These are phyloP conservation scores for Hetaerina titia DNA, from an alignment of 2,888 invertebrate genomes.

Conservation along the genomic window DNA sequence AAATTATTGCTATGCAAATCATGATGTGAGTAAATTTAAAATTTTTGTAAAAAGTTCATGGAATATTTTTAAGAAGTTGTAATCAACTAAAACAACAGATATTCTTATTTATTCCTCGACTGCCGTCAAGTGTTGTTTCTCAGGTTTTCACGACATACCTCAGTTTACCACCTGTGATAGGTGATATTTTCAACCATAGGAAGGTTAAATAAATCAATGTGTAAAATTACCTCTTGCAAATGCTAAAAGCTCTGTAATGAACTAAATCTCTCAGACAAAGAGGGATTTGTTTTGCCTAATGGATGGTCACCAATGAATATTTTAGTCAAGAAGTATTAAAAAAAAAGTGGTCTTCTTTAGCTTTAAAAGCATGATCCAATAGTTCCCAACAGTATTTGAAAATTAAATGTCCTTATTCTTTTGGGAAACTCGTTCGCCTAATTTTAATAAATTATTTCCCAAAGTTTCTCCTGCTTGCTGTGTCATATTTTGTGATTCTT, in stretches of 20 bases:
- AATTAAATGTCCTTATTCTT: conserved; percentile 18
- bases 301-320: not conserved
- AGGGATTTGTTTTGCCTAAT: conserved; percentile 10
- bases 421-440: conserved; percentile 31
- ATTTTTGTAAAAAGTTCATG: conserved; percentile 65
- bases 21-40: conserved; percentile 47
- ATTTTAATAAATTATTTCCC: conserved; percentile 31
- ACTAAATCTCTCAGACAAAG: not conserved
- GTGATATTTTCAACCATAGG: conserved; percentile 54
- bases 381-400: conserved; percentile 26
- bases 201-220: conserved; percentile 2
- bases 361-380: conserved; percentile 56
- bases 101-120: conserved; percentile 60
- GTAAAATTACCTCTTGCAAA: conserved; percentile 25
- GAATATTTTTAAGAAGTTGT: conserved; percentile 57
- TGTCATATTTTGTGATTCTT: conserved; percentile 52
- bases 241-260: conserved; percentile 12
- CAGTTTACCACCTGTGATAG: conserved; percentile 63
- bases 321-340: conserved; percentile 54
- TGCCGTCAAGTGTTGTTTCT: conserved; percentile 59
- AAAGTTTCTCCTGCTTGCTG: conserved; percentile 20
- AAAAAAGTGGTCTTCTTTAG: conserved; percentile 26
- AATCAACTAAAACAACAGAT: conserved; percentile 49
- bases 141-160: conserved; percentile 66
- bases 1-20: not conserved